Base-by-base conservation (phyloP, 2,797 vertebrate species). In the Macropus fuliginosus region DNA sequence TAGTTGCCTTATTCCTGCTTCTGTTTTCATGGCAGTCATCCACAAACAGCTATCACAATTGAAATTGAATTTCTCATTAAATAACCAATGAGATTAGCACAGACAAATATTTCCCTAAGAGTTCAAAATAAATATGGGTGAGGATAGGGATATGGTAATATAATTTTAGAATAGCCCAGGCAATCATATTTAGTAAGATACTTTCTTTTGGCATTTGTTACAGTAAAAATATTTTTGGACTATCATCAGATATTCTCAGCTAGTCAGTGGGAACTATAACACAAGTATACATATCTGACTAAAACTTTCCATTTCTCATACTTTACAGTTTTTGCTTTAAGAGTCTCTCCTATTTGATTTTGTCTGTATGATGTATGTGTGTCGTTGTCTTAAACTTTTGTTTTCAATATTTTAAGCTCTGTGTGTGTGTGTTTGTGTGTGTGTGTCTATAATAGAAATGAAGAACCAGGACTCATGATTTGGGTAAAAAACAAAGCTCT, bases 1-100 rank as follows among this genome's bases (percentile, higher is more conserved):
- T 96, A 97, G 50, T 57, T 90, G 54, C 52, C 40, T 97, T 96
- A 90, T 95, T 54, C 27, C 50, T 96, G 50, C 16, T 97, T 89
- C 74, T 92, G 57, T 91, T 97, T 96, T 52, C 59, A 59, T 87
- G 56, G 92, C 93, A 94, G 90, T 95, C 24, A 52, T 96, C 95
- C 93, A 96, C 21, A 94, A 94, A 34, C 4, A 95, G 90, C 0
- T 21, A 59, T 56, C 46, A 89, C 13, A 93, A 92, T 66, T 18
- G 90, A 96, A 94, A 95, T 92, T 92, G 40, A 94, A 34, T 54
- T 91, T 92, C 46, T 93, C 93, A 89, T 92, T 93, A 34, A 97
- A 93, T 97, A 66, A 28, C 34, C 92, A 96, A 81, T 18, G 1
- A 0, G 16, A 54, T 96, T 52, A 96, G 27, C 10, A 12, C 94